Percentiles rank a stretch among this genome's conserved stretches.
These are phyloP conservation scores for Holocentrus rufus DNA, from an alignment of 2,797 vertebrate genomes.

Conservation along the genomic window DNA sequence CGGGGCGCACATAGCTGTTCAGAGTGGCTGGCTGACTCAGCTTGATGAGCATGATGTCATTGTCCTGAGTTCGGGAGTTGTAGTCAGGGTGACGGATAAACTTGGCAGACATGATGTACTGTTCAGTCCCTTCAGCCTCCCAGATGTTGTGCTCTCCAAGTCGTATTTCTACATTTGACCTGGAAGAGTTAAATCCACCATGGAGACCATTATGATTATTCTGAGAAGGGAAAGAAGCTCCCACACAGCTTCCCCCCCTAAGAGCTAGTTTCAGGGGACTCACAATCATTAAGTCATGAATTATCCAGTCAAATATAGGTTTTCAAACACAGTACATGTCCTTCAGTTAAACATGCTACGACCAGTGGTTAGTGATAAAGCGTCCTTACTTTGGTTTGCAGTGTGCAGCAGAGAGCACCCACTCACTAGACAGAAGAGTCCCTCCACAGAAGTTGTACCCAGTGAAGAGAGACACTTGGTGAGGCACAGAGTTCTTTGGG, in stretches of 20 bases:
- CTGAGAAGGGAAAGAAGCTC: neutral
- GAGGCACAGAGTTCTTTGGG: constrained; percentile 72
- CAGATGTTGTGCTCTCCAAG: constrained; percentile 82
- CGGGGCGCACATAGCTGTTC: constrained; percentile 59
- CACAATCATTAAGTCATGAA: no score
- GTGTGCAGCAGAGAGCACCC: constrained; percentile 87
- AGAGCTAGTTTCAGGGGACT: neutral
- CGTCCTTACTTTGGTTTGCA: constrained; percentile 80
- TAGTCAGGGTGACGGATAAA: constrained; percentile 79
- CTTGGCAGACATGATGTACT: constrained; percentile 73
- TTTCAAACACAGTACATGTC: neutral
- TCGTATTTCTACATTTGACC: constrained; percentile 77
- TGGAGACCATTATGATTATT: neutral
- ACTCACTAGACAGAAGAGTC: constrained; percentile 80
- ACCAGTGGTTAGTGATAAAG: neutral
- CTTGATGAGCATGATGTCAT: constrained; percentile 78
- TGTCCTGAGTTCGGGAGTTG: constrained; percentile 67
- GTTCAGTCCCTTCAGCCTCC: constrained; percentile 74
- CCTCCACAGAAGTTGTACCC: constrained; percentile 86
- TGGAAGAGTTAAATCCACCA: constrained; percentile 4
- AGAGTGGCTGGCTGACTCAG: constrained; percentile 67
- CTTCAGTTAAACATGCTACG: neutral
- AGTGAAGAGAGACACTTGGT: constrained; percentile 84
- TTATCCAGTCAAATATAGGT: neutral
- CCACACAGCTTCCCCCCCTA: neutral